Conservation (phyloP, 2,888 invertebrate genomes). For the Charanyca ferruginea region DNA sequence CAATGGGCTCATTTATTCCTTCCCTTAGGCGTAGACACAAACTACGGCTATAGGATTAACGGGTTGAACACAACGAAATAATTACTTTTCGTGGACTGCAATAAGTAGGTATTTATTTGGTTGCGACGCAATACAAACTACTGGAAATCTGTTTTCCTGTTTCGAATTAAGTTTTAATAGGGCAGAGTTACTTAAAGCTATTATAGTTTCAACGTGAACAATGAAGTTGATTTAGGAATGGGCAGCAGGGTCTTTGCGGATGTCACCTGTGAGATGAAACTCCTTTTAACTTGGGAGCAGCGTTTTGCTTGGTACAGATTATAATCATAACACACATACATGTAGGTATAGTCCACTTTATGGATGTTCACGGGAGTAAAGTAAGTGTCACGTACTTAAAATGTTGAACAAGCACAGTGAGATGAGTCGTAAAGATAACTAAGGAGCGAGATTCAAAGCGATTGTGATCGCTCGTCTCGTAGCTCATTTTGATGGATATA, state of each 20-base stretch:
- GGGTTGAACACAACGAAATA: conserved; percentile 80
- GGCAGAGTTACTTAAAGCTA: conserved; percentile 13
- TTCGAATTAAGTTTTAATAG: conserved; percentile 26
- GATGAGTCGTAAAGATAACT: conserved; percentile 54
- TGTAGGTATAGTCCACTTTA: conserved; percentile 13
- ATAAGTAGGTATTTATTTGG: conserved; percentile 58
- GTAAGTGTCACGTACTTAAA: conserved; percentile 43
- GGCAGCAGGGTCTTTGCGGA: background rate
- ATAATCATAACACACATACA: background rate
- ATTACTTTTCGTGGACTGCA: conserved; percentile 76
- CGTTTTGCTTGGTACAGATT: background rate
- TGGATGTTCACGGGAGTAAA: conserved; percentile 30
- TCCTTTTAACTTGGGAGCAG: background rate
- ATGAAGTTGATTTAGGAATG: conserved; percentile 1
- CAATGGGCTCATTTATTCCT: conserved; percentile 87
- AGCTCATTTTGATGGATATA: conserved; percentile 50
- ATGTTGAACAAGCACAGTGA: conserved; percentile 28
- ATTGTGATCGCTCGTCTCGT: conserved; percentile 54
- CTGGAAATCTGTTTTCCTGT: conserved; percentile 17
- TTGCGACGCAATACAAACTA: conserved; percentile 27
- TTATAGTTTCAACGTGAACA: conserved; percentile 19
- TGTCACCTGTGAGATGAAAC: background rate
- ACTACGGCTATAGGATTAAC: conserved; percentile 81
- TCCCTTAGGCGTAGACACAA: conserved; percentile 83
- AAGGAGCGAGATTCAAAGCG: conserved; percentile 50